Percentiles rank a stretch among this genome's conserved stretches.
Conservation (phyloP, 2,888 invertebrate species). For the Linnaemya vulpina region DNA sequence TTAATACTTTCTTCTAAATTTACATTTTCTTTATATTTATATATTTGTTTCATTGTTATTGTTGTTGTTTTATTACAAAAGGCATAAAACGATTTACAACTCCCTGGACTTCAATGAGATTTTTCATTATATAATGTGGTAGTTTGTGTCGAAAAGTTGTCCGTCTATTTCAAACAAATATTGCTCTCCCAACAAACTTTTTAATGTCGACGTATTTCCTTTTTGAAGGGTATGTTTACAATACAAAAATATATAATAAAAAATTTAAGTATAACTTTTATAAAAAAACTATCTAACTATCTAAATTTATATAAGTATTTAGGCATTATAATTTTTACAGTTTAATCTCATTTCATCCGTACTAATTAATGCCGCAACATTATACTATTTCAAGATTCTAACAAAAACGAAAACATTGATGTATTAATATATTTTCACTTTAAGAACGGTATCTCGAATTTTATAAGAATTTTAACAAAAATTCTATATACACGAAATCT, state of each 20-base stretch:
- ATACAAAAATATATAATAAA: neutral
- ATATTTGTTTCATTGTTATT: constrained; percentile 37
- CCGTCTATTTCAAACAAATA: neutral
- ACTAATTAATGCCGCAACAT: too few species aligned
- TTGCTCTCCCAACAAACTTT: constrained; percentile 7
- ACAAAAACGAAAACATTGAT: too few species aligned
- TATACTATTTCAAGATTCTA: too few species aligned
- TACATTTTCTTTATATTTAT: constrained; percentile 25
- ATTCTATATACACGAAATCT: too few species aligned
- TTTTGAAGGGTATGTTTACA: neutral
- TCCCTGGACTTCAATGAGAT: constrained; percentile 54
- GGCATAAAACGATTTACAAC: constrained; percentile 68
- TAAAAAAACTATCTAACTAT: neutral
- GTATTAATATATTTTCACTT: too few species aligned
- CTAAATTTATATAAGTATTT: too few species aligned
- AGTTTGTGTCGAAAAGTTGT: neutral
- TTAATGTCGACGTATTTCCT: too few species aligned
- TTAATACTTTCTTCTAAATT: constrained; percentile 27
- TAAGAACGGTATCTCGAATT: too few species aligned
- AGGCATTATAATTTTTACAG: too few species aligned
- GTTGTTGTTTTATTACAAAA: constrained; percentile 43
- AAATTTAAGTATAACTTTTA: neutral
- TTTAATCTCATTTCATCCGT: too few species aligned
- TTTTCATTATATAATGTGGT: constrained; percentile 38
- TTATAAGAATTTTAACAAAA: too few species aligned